Evolutionary conservation across 2,888 invertebrate genomes (phyloP).

Genomic region (Tipula vernalis): DNA sequence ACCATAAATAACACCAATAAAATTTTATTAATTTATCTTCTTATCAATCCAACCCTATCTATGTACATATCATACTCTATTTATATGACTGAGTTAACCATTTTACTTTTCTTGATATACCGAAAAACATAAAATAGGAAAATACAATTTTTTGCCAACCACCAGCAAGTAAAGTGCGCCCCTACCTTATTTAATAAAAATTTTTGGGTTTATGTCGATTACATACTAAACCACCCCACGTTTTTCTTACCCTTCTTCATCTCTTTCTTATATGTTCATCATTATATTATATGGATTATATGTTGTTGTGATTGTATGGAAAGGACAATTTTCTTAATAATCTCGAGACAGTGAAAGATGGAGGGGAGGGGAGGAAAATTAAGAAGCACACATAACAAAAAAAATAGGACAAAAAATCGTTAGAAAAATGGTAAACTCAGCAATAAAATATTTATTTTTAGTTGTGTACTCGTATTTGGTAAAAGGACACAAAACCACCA

Average conservation of each 20-base stretch:
- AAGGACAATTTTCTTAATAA: neutral
- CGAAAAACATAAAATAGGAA: neutral
- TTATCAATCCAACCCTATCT: neutral
- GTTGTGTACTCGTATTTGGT: neutral
- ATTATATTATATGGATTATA: neutral
- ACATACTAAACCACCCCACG: neutral
- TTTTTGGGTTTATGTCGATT: neutral
- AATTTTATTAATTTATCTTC: neutral
- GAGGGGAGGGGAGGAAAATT: neutral
- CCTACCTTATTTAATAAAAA: neutral
- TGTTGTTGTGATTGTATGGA: neutral
- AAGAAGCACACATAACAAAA: neutral
- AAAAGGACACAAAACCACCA: neutral
- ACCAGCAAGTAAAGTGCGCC: neutral
- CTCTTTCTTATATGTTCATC: neutral
- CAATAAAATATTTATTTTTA: neutral
- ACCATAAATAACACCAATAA: neutral
- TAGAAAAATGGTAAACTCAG: neutral
- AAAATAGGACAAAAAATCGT: neutral
- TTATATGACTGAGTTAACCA: neutral
- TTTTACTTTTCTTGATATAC: neutral
- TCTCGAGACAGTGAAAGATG: neutral
- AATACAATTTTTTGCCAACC: neutral
- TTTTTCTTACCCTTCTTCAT: neutral
- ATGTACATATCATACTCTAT: neutral